phyloP scores from a whole-genome alignment of 2,113 vertebrate genomes.

The Thinocorus orbignyianus region DNA sequence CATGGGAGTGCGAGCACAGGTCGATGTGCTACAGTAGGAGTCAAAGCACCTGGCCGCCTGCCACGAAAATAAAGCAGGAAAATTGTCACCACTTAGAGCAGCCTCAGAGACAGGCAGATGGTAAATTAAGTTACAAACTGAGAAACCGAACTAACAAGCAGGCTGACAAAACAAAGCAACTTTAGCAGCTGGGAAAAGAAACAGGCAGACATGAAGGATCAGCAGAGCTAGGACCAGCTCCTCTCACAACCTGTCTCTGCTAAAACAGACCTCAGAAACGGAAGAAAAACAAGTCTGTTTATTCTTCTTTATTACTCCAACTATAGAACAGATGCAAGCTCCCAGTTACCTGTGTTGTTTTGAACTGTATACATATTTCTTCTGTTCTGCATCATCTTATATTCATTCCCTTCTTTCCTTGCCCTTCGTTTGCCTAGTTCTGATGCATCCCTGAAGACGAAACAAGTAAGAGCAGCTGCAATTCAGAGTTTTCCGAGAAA shows the following conservation, averaged over 20 bases:
- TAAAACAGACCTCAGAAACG: not conserved
- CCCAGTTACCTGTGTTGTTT: slow-evolving; percentile 84
- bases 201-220: not conserved
- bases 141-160: slow-evolving; percentile 44
- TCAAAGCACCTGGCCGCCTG: slow-evolving; percentile 44
- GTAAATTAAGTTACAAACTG: slow-evolving; percentile 61
- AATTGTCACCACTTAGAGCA: slow-evolving; percentile 27
- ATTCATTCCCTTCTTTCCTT: slow-evolving; percentile 91
- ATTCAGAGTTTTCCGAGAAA: not conserved
- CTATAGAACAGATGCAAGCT: not conserved
- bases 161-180: slow-evolving; percentile 40
- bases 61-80: slow-evolving; percentile 60
- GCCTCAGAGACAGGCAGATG: slow-evolving; percentile 49
- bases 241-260: not conserved
- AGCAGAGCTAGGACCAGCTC: not conserved
- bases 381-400: slow-evolving; percentile 88
- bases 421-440: slow-evolving; percentile 77
- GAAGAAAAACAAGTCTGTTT: not conserved
- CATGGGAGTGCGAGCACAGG: not conserved
- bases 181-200: not conserved
- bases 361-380: slow-evolving; percentile 83
- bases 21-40: slow-evolving; percentile 41
- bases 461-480: slow-evolving; percentile 28
- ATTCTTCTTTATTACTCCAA: not conserved
- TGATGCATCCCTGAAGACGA: slow-evolving; percentile 81